Evolutionary conservation across 2,797 vertebrate species (phyloP).

Genomic region (Chloroceryle amazona): DNA sequence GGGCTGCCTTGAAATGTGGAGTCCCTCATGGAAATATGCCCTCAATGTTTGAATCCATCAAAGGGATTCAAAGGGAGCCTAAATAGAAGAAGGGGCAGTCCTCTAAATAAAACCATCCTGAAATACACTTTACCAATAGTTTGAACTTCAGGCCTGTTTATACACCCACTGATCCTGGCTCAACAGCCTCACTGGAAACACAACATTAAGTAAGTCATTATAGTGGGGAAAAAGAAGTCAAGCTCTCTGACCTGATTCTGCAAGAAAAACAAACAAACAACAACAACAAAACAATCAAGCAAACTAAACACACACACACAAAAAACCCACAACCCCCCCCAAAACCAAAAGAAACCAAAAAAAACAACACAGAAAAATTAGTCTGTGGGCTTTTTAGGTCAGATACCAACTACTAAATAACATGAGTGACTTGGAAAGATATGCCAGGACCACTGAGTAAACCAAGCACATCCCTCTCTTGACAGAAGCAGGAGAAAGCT

Average conservation of each 20-base stretch:
- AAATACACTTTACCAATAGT: not conserved
- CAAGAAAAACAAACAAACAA: not conserved
- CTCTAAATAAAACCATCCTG: not conserved
- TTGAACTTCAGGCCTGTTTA: not conserved
- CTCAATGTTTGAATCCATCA: too few relatives aligned
- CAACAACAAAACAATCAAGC: too few relatives aligned
- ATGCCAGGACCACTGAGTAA: not conserved
- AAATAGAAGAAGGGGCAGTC: not conserved
- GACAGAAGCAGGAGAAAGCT: not conserved
- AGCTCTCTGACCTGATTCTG: not conserved
- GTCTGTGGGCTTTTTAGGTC: not conserved
- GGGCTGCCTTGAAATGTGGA: not conserved
- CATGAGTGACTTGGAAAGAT: not conserved
- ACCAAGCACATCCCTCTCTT: not conserved
- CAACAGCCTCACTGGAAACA: not conserved
- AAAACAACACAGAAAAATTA: accelerated
- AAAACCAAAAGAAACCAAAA: not conserved
- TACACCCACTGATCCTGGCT: not conserved
- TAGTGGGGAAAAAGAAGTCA: not conserved
- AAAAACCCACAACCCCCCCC: too few relatives aligned
- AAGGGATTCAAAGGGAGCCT: not conserved
- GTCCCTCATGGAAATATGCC: not conserved
- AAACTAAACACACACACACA: too few relatives aligned
- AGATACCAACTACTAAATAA: not conserved
- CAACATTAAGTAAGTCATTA: not conserved